phyloP scores from a whole-genome alignment of 2,888 invertebrate species.

The Zygothrica quintamaculata region DNA sequence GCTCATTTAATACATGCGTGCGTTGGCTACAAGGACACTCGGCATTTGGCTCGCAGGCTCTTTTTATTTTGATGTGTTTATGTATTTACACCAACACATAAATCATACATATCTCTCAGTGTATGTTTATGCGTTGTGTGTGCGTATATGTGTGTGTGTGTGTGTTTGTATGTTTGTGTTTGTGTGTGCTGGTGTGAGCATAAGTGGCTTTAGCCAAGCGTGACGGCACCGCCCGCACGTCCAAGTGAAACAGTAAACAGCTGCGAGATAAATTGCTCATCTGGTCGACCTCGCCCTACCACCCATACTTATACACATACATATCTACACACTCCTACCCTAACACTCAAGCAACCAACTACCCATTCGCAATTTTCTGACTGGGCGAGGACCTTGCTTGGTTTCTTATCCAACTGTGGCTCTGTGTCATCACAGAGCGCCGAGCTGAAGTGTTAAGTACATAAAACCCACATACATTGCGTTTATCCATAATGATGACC shows the following conservation, averaged over 20 bases:
- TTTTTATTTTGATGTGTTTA: slow-evolving; percentile 67
- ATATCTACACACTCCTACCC: too few relatives aligned
- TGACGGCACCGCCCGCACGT: slow-evolving; percentile 31
- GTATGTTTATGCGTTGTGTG: slow-evolving; percentile 34
- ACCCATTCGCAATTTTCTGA: slow-evolving; percentile 1
- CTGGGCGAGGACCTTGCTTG: slow-evolving; percentile 4
- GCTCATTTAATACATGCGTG: slow-evolving; percentile 70
- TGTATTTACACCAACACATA: slow-evolving; percentile 74
- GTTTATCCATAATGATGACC: slow-evolving; percentile 79
- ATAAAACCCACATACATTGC: slow-evolving; percentile 75
- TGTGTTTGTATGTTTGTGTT: slow-evolving; percentile 13
- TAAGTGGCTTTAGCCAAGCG: slow-evolving; percentile 79
- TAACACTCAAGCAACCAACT: slow-evolving; percentile 6
- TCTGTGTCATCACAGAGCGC: slow-evolving; percentile 58
- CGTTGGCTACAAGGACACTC: slow-evolving; percentile 66
- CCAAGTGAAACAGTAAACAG: slow-evolving; percentile 77
- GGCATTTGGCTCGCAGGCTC: slow-evolving; percentile 25
- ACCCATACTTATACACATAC: too few relatives aligned
- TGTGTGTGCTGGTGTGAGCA: slow-evolving; percentile 50
- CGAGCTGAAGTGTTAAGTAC: slow-evolving; percentile 78
- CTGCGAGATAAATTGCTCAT: slow-evolving; percentile 80
- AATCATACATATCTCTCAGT: slow-evolving; percentile 49
- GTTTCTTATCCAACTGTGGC: slow-evolving; percentile 53
- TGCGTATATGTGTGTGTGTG: slow-evolving; percentile 23
- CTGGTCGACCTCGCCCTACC: slow-evolving; percentile 68